Evolutionary conservation across 1,140 invertebrate genomes (phyloP).

Genomic region (Eupristina koningsbergeri): DNA sequence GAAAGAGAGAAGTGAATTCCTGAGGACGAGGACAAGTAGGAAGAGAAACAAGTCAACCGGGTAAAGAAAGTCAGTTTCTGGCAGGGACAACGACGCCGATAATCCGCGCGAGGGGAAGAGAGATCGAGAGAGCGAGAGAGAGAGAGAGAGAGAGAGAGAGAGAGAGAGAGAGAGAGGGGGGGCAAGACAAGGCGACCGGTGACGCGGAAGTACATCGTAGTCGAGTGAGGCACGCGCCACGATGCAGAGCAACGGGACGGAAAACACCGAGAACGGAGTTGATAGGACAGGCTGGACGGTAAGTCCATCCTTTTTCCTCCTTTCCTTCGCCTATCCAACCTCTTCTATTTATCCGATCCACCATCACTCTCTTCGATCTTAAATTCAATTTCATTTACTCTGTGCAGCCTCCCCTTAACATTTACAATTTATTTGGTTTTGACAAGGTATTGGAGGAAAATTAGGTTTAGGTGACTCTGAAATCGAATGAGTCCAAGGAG

Average conservation of each 20-base stretch:
- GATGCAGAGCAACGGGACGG: conserved; percentile 71
- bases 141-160: conserved; percentile 14
- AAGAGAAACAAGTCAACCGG: conserved; percentile 19
- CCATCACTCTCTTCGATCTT: too few relatives aligned
- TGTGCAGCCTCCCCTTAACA: too few relatives aligned
- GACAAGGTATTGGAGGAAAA: too few relatives aligned
- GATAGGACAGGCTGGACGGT: conserved; percentile 70
- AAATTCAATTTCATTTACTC: too few relatives aligned
- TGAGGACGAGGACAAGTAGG: neutral
- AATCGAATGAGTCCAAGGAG: too few relatives aligned
- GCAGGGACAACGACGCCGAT: conserved; percentile 21
- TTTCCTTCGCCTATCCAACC: neutral
- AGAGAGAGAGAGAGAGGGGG: conserved; percentile 15
- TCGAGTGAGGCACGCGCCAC: conserved; percentile 48
- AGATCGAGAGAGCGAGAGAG: neutral
- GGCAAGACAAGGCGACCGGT: conserved; percentile 1
- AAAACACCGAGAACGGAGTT: conserved; percentile 67
- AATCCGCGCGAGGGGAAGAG: neutral
- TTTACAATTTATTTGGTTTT: too few relatives aligned
- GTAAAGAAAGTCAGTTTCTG: conserved; percentile 32
- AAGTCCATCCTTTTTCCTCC: conserved; percentile 32
- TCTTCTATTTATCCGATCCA: neutral
- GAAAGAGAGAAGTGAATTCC: neutral
- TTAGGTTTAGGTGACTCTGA: too few relatives aligned
- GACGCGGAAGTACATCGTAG: conserved; percentile 34